These are phyloP conservation scores for Halichoeres trimaculatus DNA, from an alignment of 2,113 vertebrate genomes.

Conservation along the genomic window DNA sequence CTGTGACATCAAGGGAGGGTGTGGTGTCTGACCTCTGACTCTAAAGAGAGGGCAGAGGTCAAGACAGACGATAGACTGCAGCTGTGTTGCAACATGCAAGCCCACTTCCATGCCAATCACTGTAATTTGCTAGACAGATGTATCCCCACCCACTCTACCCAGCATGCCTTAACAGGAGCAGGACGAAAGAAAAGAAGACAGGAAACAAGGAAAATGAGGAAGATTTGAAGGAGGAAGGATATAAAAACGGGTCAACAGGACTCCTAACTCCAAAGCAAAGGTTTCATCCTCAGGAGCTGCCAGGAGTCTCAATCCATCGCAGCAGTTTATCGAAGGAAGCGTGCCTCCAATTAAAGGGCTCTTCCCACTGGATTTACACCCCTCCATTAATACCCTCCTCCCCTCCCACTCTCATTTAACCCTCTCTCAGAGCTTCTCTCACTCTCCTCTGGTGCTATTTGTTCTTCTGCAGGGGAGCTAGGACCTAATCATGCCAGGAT, in stretches of 20 bases:
- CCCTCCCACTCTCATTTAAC: slow-evolving; percentile 1
- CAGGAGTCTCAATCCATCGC: slow-evolving; percentile 39
- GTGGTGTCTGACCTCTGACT: slow-evolving; percentile 60
- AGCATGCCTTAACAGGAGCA: slow-evolving; percentile 54
- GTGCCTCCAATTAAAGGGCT: slow-evolving; percentile 54
- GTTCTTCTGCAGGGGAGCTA: slow-evolving; percentile 43
- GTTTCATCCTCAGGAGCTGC: slow-evolving; percentile 11
- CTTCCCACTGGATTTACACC: slow-evolving; percentile 30
- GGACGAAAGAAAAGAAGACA: slow-evolving; percentile 1
- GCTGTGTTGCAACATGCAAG: slow-evolving; percentile 58
- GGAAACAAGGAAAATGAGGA: slow-evolving; percentile 20
- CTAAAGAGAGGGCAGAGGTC: slow-evolving; percentile 54
- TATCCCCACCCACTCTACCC: slow-evolving; percentile 46
- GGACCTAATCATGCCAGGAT: slow-evolving; percentile 51
- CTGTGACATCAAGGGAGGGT: slow-evolving; percentile 49
- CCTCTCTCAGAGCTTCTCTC: slow-evolving; percentile 3
- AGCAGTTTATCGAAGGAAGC: slow-evolving; percentile 54
- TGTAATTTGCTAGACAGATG: slow-evolving; percentile 65
- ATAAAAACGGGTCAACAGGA: neutral
- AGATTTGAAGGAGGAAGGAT: neutral
- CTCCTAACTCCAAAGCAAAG: slow-evolving; percentile 8
- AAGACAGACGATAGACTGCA: slow-evolving; percentile 54
- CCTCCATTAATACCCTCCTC: neutral
- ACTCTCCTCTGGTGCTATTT: slow-evolving; percentile 44
- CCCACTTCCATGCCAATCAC: slow-evolving; percentile 44